phyloP scores from a whole-genome alignment of 1,140 invertebrate genomes.

The Neodiprion lecontei region DNA sequence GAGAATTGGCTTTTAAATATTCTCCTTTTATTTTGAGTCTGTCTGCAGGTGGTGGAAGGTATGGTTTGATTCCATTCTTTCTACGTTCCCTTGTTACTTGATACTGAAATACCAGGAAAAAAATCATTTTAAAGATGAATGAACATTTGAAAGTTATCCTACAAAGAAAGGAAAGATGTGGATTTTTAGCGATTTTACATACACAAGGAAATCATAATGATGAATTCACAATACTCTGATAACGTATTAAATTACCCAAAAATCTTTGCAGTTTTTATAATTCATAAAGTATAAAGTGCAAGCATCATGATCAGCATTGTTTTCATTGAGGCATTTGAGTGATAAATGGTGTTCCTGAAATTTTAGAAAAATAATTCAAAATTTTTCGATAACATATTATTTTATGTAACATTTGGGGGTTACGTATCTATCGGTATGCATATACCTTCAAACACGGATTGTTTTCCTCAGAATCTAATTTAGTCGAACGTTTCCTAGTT shows the following conservation, averaged over 20 bases:
- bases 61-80: conserved; percentile 29
- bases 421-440: neutral
- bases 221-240: neutral
- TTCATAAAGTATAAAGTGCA: conserved; percentile 30
- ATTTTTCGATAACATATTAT: neutral
- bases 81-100: conserved; percentile 24
- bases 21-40: conserved; percentile 41
- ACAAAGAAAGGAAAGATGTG: conserved; percentile 2
- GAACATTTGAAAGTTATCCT: conserved; percentile 17
- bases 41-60: conserved; percentile 40
- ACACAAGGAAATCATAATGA: too few relatives aligned
- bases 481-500: neutral
- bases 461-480: conserved; percentile 1
- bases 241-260: conserved; percentile 29
- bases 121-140: neutral
- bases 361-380: neutral
- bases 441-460: conserved; percentile 19
- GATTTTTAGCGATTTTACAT: neutral
- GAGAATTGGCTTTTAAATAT: conserved; percentile 22
- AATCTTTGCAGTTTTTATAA: conserved; percentile 35
- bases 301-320: conserved; percentile 24
- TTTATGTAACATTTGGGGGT: neutral
- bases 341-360: conserved; percentile 26
- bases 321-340: conserved; percentile 23
- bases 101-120: conserved; percentile 28